Evolutionary conservation across 1,140 invertebrate species (phyloP).

Genomic region (Bombus pascuorum): DNA sequence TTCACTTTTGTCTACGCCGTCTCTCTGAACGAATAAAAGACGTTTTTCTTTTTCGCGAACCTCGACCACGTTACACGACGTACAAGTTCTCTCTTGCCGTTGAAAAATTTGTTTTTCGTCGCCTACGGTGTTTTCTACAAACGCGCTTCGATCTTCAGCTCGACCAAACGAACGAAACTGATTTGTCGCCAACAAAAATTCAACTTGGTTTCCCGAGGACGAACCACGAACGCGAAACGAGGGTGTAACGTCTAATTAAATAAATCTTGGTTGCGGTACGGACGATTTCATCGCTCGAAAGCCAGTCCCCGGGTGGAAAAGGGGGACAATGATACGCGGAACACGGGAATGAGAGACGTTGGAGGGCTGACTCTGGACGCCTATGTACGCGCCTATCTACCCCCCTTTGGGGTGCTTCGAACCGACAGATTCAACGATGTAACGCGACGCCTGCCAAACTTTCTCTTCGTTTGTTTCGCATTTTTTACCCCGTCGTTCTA

Average conservation of each 20-base stretch:
- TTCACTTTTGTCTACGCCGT: too few relatives aligned
- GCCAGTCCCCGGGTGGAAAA: slow-evolving; percentile 51
- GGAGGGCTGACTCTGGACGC: slow-evolving; percentile 46
- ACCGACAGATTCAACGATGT: slow-evolving; percentile 73
- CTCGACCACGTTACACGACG: too few relatives aligned
- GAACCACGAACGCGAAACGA: background rate
- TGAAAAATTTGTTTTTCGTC: too few relatives aligned
- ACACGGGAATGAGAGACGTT: slow-evolving; percentile 54
- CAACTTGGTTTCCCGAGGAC: background rate
- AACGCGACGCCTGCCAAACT: slow-evolving; percentile 72
- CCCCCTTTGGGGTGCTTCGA: slow-evolving; percentile 66
- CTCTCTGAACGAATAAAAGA: too few relatives aligned
- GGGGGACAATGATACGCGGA: slow-evolving; percentile 56
- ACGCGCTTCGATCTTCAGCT: too few relatives aligned
- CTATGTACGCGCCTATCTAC: slow-evolving; percentile 58
- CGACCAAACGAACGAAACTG: too few relatives aligned
- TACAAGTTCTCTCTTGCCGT: too few relatives aligned
- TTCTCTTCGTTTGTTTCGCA: slow-evolving; percentile 49
- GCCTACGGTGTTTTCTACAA: too few relatives aligned
- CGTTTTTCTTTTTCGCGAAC: too few relatives aligned
- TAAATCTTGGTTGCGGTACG: slow-evolving; percentile 68
- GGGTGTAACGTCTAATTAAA: slow-evolving; percentile 67
- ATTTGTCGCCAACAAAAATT: background rate
- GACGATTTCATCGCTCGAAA: slow-evolving; percentile 74
- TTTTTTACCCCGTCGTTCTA: slow-evolving; percentile 32